phyloP scores from a whole-genome alignment of 2,797 vertebrate genomes.

The Sciurus carolinensis region DNA sequence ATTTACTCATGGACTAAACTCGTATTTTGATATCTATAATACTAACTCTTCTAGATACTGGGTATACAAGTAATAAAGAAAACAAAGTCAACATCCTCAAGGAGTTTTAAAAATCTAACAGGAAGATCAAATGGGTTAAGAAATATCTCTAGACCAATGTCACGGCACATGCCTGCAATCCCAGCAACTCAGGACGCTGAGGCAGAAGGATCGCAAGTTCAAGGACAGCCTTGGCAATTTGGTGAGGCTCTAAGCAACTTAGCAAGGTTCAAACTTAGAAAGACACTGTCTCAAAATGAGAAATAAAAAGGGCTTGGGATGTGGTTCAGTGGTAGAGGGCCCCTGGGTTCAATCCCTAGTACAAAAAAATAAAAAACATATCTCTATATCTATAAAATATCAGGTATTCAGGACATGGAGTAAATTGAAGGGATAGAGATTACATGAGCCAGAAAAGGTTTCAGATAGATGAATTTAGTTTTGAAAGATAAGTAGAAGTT shows the following conservation, averaged over 20 bases:
- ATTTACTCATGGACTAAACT: slow-evolving; percentile 25
- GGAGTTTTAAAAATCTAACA: slow-evolving; percentile 48
- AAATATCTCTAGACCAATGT: neutral
- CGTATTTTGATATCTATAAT: neutral
- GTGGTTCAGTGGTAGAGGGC: no score
- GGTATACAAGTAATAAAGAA: slow-evolving; percentile 50
- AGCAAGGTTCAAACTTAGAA: neutral
- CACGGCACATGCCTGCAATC: neutral
- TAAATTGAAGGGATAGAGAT: neutral
- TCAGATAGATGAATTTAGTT: neutral
- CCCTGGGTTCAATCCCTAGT: neutral
- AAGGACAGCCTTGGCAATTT: no score
- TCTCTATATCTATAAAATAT: slow-evolving; percentile 23
- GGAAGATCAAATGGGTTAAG: slow-evolving; percentile 43
- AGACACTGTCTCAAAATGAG: neutral
- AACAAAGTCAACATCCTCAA: slow-evolving; percentile 8
- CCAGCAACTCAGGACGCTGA: neutral
- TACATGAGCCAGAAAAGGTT: neutral
- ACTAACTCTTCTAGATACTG: slow-evolving; percentile 18
- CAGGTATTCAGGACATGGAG: neutral
- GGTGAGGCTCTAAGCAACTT: no score
- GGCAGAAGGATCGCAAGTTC: neutral
- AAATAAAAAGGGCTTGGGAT: neutral
- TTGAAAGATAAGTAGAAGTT: slow-evolving; percentile 50
- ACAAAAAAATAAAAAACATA: neutral